Percentiles rank a stretch among this genome's conserved stretches.
phyloP scores from a whole-genome alignment of 2,797 vertebrate genomes.

The Phyllotis vaccarum region DNA sequence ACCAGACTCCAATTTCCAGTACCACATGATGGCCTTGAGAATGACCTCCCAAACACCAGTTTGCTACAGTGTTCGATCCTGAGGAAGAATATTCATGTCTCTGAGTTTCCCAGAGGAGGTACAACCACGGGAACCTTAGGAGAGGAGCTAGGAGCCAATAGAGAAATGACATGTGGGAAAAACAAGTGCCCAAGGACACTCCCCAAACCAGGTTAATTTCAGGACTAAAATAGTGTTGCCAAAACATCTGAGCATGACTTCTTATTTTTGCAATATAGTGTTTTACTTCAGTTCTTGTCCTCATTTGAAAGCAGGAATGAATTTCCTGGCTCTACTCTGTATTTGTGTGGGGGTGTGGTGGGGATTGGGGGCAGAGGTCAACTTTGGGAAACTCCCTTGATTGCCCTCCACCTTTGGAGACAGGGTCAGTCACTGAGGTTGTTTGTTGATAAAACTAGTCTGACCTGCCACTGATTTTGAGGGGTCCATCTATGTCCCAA shows the following conservation, averaged over 20 bases:
- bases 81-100: neutral
- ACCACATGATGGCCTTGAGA: neutral
- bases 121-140: neutral
- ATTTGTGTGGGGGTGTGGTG: neutral
- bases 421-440: neutral
- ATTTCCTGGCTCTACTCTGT: neutral
- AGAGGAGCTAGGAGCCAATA: neutral
- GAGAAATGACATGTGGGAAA: neutral
- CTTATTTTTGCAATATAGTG: neutral
- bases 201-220: neutral
- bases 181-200: neutral
- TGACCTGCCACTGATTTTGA: neutral
- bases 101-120: neutral
- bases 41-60: neutral
- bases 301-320: neutral
- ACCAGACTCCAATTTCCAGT: neutral
- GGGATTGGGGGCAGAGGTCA: neutral
- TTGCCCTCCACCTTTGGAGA: neutral
- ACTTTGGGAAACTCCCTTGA: neutral
- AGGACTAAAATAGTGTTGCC: neutral
- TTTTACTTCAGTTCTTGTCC: neutral
- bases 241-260: neutral
- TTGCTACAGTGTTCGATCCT: neutral
- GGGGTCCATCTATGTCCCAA: neutral
- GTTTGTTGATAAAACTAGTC: neutral